These are phyloP conservation scores for Lerista edwardsae DNA, from an alignment of 2,797 vertebrate species.

Conservation along the genomic window DNA sequence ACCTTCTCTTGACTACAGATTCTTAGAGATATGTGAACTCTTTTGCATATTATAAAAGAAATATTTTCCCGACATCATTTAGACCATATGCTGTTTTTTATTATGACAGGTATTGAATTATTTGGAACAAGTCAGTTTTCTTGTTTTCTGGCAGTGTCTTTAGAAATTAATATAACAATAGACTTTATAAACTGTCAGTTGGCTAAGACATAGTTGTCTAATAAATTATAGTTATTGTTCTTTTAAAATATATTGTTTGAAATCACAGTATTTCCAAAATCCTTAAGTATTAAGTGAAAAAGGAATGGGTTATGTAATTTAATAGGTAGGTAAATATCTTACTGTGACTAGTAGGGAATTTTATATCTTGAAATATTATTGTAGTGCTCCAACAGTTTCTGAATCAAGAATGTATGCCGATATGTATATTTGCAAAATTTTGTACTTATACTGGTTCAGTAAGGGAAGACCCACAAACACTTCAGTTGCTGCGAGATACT, in stretches of 20 bases:
- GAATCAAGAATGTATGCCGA: neutral
- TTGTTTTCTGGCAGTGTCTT: slow-evolving; percentile 62
- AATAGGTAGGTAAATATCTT: slow-evolving; percentile 20
- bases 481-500: neutral
- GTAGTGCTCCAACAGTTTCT: slow-evolving; percentile 38
- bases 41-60: slow-evolving; percentile 70
- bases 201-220: slow-evolving; percentile 44
- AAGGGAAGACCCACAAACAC: neutral
- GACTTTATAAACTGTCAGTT: slow-evolving; percentile 46
- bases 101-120: slow-evolving; percentile 68
- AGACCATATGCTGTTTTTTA: slow-evolving; percentile 70
- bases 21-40: slow-evolving; percentile 68
- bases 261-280: slow-evolving; percentile 44
- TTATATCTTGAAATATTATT: slow-evolving; percentile 49
- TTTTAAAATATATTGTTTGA: slow-evolving; percentile 47
- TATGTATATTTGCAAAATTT: slow-evolving; percentile 39
- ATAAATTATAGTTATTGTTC: slow-evolving; percentile 30
- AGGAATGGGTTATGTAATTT: neutral
- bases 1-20: slow-evolving; percentile 54
- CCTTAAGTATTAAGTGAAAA: slow-evolving; percentile 9
- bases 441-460: slow-evolving; percentile 53
- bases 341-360: neutral
- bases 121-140: slow-evolving; percentile 61
- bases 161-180: slow-evolving; percentile 55
- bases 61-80: slow-evolving; percentile 73